These are phyloP conservation scores for Capreolus pygargus DNA, from an alignment of 2,113 vertebrate species.

Conservation along the genomic window DNA sequence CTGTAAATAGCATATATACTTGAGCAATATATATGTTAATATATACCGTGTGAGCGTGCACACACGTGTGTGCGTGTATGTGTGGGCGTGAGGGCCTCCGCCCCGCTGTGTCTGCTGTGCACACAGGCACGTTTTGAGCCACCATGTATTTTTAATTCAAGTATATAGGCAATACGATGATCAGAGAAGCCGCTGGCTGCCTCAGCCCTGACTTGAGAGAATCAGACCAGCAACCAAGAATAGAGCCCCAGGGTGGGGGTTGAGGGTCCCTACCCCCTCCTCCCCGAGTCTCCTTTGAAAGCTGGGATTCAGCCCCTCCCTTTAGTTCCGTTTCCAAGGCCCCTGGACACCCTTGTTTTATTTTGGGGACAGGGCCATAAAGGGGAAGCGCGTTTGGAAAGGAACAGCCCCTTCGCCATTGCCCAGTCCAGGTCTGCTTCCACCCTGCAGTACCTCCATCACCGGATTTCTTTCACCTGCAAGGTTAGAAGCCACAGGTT, in stretches of 20 bases:
- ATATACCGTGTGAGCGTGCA: slow-evolving; percentile 49
- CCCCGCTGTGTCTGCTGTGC: background rate
- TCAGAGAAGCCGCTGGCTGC: background rate
- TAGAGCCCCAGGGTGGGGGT: background rate
- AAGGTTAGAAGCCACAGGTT: background rate
- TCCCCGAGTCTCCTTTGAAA: background rate
- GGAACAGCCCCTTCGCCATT: background rate
- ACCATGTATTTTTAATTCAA: slow-evolving; percentile 68
- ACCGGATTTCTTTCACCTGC: background rate
- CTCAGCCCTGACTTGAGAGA: background rate
- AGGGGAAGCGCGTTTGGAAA: background rate
- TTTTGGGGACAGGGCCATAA: background rate
- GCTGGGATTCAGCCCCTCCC: background rate
- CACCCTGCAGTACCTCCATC: background rate
- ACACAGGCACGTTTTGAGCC: slow-evolving; percentile 55
- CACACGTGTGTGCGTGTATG: background rate
- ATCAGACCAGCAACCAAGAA: slow-evolving; percentile 45
- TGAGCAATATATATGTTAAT: slow-evolving; percentile 76
- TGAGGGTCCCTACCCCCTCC: background rate
- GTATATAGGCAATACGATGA: slow-evolving; percentile 65
- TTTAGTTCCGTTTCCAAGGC: background rate
- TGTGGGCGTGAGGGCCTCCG: background rate
- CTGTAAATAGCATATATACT: slow-evolving; percentile 73
- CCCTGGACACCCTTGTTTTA: background rate
- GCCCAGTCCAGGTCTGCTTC: background rate